Evolutionary conservation across 2,797 vertebrate genomes (phyloP).

Genomic region (Mormyrus proboscirostris): DNA sequence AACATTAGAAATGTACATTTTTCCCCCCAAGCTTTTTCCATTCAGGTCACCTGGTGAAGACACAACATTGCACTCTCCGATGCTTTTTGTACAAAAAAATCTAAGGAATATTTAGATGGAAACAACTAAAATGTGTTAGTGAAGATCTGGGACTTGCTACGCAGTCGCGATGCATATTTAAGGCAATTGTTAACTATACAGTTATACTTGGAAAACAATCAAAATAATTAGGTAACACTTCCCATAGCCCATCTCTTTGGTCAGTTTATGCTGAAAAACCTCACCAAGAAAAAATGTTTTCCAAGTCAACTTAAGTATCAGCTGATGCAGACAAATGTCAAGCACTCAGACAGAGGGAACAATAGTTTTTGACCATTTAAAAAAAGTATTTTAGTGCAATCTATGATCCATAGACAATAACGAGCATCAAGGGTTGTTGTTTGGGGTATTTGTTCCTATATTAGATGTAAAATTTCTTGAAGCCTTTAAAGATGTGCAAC

Average conservation of each 20-base stretch:
- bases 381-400: slow-evolving; percentile 32
- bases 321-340: slow-evolving; percentile 25
- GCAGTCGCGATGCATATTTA: slow-evolving; percentile 38
- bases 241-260: slow-evolving; percentile 37
- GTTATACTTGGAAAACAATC: slow-evolving; percentile 10
- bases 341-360: slow-evolving; percentile 25
- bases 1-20: background rate
- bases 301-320: background rate
- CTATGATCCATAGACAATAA: slow-evolving; percentile 23
- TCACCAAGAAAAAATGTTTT: background rate
- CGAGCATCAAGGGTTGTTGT: slow-evolving; percentile 5
- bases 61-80: background rate
- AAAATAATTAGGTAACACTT: background rate
- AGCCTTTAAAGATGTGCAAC: background rate
- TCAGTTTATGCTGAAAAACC: slow-evolving; percentile 32
- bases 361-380: slow-evolving; percentile 23
- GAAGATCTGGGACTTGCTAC: slow-evolving; percentile 15
- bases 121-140: slow-evolving; percentile 14
- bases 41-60: background rate
- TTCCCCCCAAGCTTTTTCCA: background rate
- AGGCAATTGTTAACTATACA: slow-evolving; percentile 43
- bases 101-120: background rate
- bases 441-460: slow-evolving; percentile 2
- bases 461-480: background rate
- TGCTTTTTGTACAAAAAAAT: slow-evolving; percentile 8